phyloP scores from a whole-genome alignment of 2,797 vertebrate species.

The Crypturellus tataupa region DNA sequence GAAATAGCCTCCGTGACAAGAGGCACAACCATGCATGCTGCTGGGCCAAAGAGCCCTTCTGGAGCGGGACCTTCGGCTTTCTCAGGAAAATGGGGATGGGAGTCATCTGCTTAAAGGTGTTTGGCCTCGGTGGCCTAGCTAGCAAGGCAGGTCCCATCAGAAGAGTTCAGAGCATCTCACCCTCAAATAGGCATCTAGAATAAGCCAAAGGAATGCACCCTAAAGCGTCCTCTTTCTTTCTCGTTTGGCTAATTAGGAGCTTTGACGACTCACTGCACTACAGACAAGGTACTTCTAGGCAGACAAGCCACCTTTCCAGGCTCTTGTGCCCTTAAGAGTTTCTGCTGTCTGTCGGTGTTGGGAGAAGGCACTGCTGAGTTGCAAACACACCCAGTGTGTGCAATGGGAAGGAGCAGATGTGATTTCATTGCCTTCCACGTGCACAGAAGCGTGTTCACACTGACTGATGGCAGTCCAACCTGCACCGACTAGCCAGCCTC shows the following conservation, averaged over 20 bases:
- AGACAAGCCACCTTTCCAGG: not conserved
- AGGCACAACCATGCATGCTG: not conserved
- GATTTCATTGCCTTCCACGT: not conserved
- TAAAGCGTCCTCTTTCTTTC: not conserved
- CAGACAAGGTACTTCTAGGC: not conserved
- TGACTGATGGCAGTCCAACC: not conserved
- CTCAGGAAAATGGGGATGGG: not conserved
- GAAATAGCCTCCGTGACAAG: constrained; percentile 2
- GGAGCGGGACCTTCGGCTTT: not conserved
- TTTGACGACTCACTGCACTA: not conserved
- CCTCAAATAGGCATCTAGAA: not conserved
- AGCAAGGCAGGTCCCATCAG: not conserved
- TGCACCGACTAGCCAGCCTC: not conserved
- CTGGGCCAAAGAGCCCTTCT: not conserved
- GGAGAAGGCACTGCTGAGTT: not conserved
- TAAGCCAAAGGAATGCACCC: not conserved
- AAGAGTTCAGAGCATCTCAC: not conserved
- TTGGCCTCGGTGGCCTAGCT: not conserved
- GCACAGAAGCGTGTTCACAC: accelerated
- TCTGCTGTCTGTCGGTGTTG: constrained; percentile 4
- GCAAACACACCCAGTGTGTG: accelerated
- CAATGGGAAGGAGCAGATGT: not conserved
- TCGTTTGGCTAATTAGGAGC: not conserved
- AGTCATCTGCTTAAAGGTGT: not conserved
- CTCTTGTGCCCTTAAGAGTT: not conserved